Evolutionary conservation across 2,888 invertebrate species (phyloP), one percentile per base, ranked within the genome.

Genomic region (Tolmerus cingulatus): DNA sequence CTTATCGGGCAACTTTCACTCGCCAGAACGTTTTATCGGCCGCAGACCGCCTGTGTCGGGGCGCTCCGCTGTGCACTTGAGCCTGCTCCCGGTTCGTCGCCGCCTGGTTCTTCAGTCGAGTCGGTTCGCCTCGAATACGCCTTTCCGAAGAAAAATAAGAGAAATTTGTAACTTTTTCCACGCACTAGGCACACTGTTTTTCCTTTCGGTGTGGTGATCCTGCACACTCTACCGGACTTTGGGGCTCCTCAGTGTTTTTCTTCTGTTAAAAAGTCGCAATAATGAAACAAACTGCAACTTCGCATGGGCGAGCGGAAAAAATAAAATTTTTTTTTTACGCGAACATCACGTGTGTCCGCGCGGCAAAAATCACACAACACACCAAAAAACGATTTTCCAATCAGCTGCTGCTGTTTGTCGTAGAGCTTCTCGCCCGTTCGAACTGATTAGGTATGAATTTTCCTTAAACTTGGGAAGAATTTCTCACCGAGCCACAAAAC

Each of bases 401-500:
- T 87, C 86, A 74, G 79, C 82, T 87, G 55, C 86, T 87, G 43
- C 51, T 51, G 51, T n/a, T n/a, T 14, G 5, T 5, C n/a, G n/a
- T 51, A 51, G 87, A 84, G 74, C 55, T 88, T 74, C 43, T 74
- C 27, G 74, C 46, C 27, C 85, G 85, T 46, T 43, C 74, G 43
- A 85, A 85, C 74, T 74, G 74, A 85, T 85, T 85, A 46, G 66
- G 23, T 57, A 16, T n/a, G 43, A 46, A 51, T 51, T 51, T 66
- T 66, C 23, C 27, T 66, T 66, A 66, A 55, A 19, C 27, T 85
- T 85, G 30, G n/a, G 27, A 85, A 74, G 43, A 85, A 66, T 85
- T 74, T 66, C 57, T 89, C 82, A 78, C 74, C 55, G 27, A 87
- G 79, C 78, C 77, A 27, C 19, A 19, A 85, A 85, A 30, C 74